These are phyloP conservation scores for Amniataba percoides DNA, from an alignment of 2,797 vertebrate species.

Conservation along the genomic window DNA sequence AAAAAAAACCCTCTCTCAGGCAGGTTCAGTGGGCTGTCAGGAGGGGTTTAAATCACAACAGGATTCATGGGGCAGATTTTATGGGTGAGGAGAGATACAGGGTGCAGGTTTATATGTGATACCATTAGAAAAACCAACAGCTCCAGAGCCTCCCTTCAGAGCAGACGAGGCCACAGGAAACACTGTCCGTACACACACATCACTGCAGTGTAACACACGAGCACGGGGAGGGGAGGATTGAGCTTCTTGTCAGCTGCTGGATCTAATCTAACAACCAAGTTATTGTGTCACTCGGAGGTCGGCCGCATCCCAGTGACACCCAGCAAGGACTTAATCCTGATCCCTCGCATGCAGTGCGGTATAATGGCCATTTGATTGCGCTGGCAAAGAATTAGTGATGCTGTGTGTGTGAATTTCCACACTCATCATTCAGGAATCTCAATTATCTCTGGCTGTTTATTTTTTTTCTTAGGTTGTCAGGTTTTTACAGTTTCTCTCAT, in stretches of 20 bases:
- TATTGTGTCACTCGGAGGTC: slow-evolving; percentile 58
- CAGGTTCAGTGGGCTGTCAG: slow-evolving; percentile 64
- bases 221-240: slow-evolving; percentile 68
- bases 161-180: slow-evolving; percentile 37
- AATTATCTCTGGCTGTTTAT: neutral
- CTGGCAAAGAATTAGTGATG: slow-evolving; percentile 17
- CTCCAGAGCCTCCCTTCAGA: slow-evolving; percentile 14
- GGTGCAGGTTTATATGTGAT: slow-evolving; percentile 38
- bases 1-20: slow-evolving; percentile 27
- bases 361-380: slow-evolving; percentile 46
- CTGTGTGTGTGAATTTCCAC: neutral
- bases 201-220: slow-evolving; percentile 48
- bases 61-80: slow-evolving; percentile 45
- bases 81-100: slow-evolving; percentile 28
- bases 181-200: slow-evolving; percentile 36
- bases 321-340: slow-evolving; percentile 67
- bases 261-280: slow-evolving; percentile 74
- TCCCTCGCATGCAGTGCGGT: slow-evolving; percentile 12
- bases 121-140: slow-evolving; percentile 14
- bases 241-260: slow-evolving; percentile 72
- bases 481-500: neutral
- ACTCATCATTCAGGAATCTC: neutral
- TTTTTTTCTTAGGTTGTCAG: neutral
- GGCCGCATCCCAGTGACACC: slow-evolving; percentile 51
- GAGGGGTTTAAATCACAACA: slow-evolving; percentile 50